These are phyloP conservation scores for Muscicapa comitata DNA, from an alignment of 2,797 vertebrate genomes.

Conservation along the genomic window DNA sequence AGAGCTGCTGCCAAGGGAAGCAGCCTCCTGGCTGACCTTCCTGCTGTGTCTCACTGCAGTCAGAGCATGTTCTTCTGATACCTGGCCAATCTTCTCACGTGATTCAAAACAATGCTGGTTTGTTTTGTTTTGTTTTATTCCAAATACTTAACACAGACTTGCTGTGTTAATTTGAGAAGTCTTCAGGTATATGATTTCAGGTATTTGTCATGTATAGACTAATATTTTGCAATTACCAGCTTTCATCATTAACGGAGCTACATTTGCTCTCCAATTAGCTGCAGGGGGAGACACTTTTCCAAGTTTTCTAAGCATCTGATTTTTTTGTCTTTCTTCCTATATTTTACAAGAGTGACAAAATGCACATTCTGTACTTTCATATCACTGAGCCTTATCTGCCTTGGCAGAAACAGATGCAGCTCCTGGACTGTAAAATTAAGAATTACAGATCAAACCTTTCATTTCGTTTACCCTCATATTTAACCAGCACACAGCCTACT, in stretches of 20 bases:
- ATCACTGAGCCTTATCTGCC: not conserved
- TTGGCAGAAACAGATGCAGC: not conserved
- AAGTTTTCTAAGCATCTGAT: not conserved
- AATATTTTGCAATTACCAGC: not conserved
- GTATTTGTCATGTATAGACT: not conserved
- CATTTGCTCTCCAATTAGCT: not conserved
- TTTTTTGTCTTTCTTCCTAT: not conserved
- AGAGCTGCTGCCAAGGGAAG: not conserved
- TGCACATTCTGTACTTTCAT: not conserved
- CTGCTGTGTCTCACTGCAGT: accelerated
- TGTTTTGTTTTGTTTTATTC: not conserved
- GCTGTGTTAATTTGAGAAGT: not conserved
- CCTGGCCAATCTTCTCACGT: accelerated
- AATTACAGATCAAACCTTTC: not conserved
- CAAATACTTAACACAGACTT: not conserved
- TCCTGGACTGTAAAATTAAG: not conserved
- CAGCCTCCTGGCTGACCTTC: not conserved
- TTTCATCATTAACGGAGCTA: not conserved
- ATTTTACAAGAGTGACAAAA: not conserved
- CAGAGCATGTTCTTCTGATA: accelerated
- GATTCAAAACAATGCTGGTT: not conserved
- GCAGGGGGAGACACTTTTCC: constrained; percentile 36
- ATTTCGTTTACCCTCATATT: not conserved
- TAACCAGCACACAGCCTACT: not conserved
- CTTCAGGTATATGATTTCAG: not conserved